Evolutionary conservation across 2,113 vertebrate species (phyloP), one percentile per base, ranked within the genome.

Genomic region (Muntiacus muntjak): DNA sequence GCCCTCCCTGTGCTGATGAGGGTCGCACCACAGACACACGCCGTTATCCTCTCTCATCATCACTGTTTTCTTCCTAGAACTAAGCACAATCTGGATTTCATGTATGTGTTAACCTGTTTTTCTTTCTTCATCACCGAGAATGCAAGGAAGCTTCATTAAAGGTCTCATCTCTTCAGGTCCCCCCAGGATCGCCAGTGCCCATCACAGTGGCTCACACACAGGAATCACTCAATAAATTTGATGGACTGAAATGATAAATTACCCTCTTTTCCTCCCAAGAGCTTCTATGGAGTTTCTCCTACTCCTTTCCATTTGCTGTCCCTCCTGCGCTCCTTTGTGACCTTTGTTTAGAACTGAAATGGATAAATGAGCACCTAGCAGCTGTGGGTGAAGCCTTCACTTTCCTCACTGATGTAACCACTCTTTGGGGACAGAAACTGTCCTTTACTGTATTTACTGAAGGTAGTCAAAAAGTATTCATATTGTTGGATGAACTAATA

Each of bases 401-500:
- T 60, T 93, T 93, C 85, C 28, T n/a, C 28, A 76, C 19, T 94
- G 43, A 11, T 17, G 84, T 83, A n/a, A 47, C 45, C 88, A 87
- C 21, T 89, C 55, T 50, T 82, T 87, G 28, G 83, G 26, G 89
- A 7, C 6, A 60, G 54, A 60, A 85, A 40, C 54, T 87, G 40
- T 81, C 60, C 30, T 94, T 67, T 55, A 71, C 86, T 91, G 62
- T 79, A 55, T 86, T 95, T 67, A 30, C 15, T 94, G 93, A 95
- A 92, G 7, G 23, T 76, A 26, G 26, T 43, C 36, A 43, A 2
- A 43, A 76, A 43, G 47, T 84, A 54, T 87, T 87, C 60, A 89
- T 67, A 58, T 87, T 87, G 81, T 78, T 96, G 76, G 94, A 84
- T 93, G 78, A 97, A 83, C 36, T 85, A 45, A 62, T 83, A 30